Base-by-base conservation (phyloP, 2,888 invertebrate species). In the Orgyia antiqua region DNA sequence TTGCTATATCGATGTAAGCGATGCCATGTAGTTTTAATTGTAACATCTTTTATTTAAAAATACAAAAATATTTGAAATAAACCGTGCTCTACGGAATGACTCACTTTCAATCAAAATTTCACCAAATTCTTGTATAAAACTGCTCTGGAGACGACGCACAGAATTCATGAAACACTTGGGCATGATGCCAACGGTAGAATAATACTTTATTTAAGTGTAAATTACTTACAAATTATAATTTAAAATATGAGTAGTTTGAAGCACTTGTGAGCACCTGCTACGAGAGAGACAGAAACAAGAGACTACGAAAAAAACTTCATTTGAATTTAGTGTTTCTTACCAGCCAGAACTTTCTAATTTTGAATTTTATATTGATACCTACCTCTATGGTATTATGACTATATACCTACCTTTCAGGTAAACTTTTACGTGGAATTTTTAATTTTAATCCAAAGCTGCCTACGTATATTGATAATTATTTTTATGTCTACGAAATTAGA, bases 221-320 rank as follows among this genome's bases (percentile, higher is more conserved):
- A 49, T 44, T 35, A 42, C 44, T 35, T 31, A 24, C 13, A 24
- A 13, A 52, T 49, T 43, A 38, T 31, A 35, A 39, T 54, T 51
- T 34, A 58, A 59, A 58, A 48, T 54, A 42, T 36, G 27, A 36
- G 34, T 44, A 49, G 39, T 48, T 46, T 43, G 42, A 57, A 64
- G 65, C 72, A 78, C 79, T 68, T 72, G 71, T 63, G 61, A 58
- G 68, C 74, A 83, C 82, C 79, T 82, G 84, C 68, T 79, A 75
- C 62, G 53, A 62, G 54, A 59, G 40, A 65, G 68, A 68, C 68
- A 68, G 64, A 72, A 77, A 77, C 73, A 76, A 71, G 61, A 57
- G 64, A 66, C 62, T 67, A 60, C 56, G 63, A 62, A n/a, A n/a
- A n/a, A n/a, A n/a, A 74, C 70, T 58, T 62, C 65, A 61, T 78